These are phyloP conservation scores for Heterohyrax brucei DNA, from an alignment of 2,797 vertebrate species.

Conservation along the genomic window DNA sequence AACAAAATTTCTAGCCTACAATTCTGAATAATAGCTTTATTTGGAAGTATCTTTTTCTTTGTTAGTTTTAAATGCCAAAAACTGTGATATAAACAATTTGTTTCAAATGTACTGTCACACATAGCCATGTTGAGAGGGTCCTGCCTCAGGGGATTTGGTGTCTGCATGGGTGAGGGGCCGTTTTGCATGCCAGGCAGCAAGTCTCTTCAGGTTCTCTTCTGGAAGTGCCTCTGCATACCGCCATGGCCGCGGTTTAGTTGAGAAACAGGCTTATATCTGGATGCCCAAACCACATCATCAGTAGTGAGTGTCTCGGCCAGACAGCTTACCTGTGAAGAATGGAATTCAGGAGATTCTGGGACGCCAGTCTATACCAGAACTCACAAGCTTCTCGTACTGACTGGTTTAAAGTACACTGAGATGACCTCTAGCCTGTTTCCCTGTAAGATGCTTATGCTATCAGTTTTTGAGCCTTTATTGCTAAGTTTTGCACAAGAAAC, in stretches of 20 bases:
- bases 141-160: slow-evolving; percentile 18
- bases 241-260: background rate
- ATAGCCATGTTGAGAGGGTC: background rate
- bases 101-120: background rate
- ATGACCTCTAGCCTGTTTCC: slow-evolving; percentile 45
- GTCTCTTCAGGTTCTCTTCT: slow-evolving; percentile 73
- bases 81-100: background rate
- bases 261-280: slow-evolving; percentile 22
- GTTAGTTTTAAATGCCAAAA: slow-evolving; percentile 43
- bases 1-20: slow-evolving; percentile 21
- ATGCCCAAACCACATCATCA: background rate
- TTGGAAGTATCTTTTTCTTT: slow-evolving; percentile 24
- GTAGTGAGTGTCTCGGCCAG: background rate
- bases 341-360: background rate
- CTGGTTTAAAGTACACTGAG: slow-evolving; percentile 2
- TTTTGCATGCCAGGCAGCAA: slow-evolving; percentile 10
- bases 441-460: background rate
- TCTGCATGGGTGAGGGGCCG: fast-evolving
- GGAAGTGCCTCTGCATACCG: background rate
- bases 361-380: background rate
- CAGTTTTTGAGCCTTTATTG: background rate
- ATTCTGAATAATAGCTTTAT: background rate
- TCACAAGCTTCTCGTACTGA: background rate
- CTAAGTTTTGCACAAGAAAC: background rate
- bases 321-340: background rate